These are phyloP conservation scores for Trichonephila clavata DNA, from an alignment of 1,140 invertebrate genomes.

Conservation along the genomic window DNA sequence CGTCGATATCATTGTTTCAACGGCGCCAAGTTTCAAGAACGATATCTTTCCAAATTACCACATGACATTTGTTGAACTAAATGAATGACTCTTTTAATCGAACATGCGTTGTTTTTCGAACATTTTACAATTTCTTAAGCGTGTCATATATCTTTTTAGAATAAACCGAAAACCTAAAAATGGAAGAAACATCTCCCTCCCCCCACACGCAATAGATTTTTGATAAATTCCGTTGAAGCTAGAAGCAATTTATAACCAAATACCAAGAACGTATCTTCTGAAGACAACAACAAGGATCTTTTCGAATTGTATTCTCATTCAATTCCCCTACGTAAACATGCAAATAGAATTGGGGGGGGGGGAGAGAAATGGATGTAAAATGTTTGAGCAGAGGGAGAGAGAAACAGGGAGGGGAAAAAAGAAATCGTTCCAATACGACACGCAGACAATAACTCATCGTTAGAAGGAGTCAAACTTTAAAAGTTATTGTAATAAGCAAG, in stretches of 20 bases:
- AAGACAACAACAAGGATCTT: not conserved
- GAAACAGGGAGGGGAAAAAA: not conserved
- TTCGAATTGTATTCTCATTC: not conserved
- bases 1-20: too few relatives aligned
- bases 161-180: not conserved
- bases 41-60: too few relatives aligned
- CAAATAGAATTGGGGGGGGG: not conserved
- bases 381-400: too few relatives aligned
- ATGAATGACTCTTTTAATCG: not conserved
- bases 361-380: not conserved
- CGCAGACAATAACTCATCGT: slow-evolving; percentile 19
- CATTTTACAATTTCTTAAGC: not conserved
- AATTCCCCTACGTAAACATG: slow-evolving; percentile 14
- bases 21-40: too few relatives aligned
- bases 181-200: too few relatives aligned
- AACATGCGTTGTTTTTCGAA: too few relatives aligned
- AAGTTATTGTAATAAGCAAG: slow-evolving; percentile 38
- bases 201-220: too few relatives aligned
- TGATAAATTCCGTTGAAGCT: too few relatives aligned
- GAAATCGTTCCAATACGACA: not conserved
- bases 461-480: slow-evolving; percentile 6
- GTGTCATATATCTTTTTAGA: not conserved
- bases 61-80: not conserved
- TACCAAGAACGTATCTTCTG: not conserved
- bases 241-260: not conserved